Percentiles rank a stretch among this genome's conserved stretches.
These are phyloP conservation scores for Drosophila aldrichi DNA, from an alignment of 2,888 invertebrate genomes.

Conservation along the genomic window DNA sequence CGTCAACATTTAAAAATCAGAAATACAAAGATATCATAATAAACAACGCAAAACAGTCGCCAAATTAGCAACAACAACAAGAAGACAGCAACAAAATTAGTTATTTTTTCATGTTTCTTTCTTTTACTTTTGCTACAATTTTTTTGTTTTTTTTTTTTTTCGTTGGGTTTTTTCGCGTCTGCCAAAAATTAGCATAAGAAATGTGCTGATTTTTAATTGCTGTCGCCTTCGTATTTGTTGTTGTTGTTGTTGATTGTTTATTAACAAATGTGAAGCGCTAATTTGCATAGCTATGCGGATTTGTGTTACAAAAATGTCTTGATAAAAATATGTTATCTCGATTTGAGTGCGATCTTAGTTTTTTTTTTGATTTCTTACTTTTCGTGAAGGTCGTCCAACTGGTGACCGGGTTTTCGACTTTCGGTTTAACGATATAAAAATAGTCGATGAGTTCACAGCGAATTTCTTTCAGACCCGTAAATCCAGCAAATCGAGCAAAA, in stretches of 20 bases:
- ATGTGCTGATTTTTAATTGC: constrained; percentile 68
- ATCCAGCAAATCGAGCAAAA: constrained; percentile 40
- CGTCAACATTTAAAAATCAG: constrained; percentile 48
- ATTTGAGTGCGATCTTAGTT: constrained; percentile 17
- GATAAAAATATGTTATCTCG: constrained; percentile 48
- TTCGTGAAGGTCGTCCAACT: constrained; percentile 75
- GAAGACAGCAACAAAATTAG: constrained; percentile 34
- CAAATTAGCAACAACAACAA: constrained; percentile 43
- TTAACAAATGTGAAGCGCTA: constrained; percentile 44
- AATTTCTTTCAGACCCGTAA: constrained; percentile 33
- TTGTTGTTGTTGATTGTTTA: constrained; percentile 20
- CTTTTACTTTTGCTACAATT: constrained; percentile 29
- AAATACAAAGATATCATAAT: constrained; percentile 27
- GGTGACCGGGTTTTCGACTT: constrained; percentile 49
- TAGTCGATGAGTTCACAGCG: constrained; percentile 73
- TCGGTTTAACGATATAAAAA: constrained; percentile 46
- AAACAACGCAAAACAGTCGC: constrained; percentile 51
- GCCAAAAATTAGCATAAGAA: constrained; percentile 79
- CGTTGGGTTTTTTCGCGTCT: constrained; percentile 62
- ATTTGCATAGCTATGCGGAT: constrained; percentile 80
- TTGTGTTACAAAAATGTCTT: constrained; percentile 62
- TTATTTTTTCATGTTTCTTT: constrained; percentile 41
- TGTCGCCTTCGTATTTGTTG: neutral
- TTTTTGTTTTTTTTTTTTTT: constrained; percentile 36
- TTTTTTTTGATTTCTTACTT: constrained; percentile 7